Conservation (phyloP, 2,888 invertebrate genomes). For the Cheilosia soror region DNA sequence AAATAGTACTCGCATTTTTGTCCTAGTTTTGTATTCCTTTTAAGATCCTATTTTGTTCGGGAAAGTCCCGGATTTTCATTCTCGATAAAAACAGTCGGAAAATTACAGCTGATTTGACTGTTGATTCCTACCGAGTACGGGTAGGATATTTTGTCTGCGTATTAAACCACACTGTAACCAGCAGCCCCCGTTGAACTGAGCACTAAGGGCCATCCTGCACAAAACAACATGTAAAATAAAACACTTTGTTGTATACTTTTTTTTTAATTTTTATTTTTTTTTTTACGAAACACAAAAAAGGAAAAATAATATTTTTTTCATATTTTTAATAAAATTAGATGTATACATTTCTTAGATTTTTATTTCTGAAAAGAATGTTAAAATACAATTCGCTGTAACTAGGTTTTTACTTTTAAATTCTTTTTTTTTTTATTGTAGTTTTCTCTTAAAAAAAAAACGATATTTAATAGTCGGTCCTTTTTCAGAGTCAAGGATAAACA, state of each 20-base stretch:
- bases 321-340: conserved; percentile 29
- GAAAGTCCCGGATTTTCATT: too few relatives aligned
- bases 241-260: conserved; percentile 2
- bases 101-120: too few relatives aligned
- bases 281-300: conserved; percentile 45
- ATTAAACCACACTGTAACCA: too few relatives aligned
- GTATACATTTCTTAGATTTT: conserved; percentile 14
- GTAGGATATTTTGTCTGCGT: too few relatives aligned
- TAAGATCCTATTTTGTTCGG: too few relatives aligned
- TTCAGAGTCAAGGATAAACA: conserved; percentile 12
- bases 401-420: conserved; percentile 19
- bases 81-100: too few relatives aligned
- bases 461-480: conserved; percentile 23
- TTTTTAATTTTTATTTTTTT: conserved; percentile 16
- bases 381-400: conserved; percentile 44
- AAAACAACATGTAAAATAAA: not conserved
- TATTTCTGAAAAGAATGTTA: conserved; percentile 51
- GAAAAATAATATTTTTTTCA: conserved; percentile 21
- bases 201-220: too few relatives aligned
- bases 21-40: too few relatives aligned
- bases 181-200: too few relatives aligned
- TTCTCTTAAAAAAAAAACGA: conserved; percentile 37
- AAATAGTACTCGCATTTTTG: too few relatives aligned
- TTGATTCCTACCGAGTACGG: too few relatives aligned
- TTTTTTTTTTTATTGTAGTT: not conserved